Conservation (phyloP, 2,888 invertebrate genomes). For the Dicranocentrus wangi region DNA sequence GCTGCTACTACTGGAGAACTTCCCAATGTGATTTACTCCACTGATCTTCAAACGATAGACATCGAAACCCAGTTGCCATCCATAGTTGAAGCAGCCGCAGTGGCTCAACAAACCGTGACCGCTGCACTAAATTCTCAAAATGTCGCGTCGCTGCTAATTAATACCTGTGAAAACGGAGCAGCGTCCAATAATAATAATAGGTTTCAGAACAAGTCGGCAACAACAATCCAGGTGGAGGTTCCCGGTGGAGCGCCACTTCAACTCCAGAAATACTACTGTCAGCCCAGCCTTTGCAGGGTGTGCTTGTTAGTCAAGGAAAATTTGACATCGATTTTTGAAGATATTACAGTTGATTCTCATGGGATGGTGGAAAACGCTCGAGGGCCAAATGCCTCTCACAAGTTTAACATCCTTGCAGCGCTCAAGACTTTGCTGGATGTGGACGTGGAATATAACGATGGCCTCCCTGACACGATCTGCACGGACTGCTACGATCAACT, state of each 20-base stretch:
- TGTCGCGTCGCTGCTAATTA: neutral
- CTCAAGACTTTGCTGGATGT: slow-evolving; percentile 65
- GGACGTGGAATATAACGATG: slow-evolving; percentile 63
- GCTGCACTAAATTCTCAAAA: slow-evolving; percentile 20
- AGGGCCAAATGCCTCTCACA: slow-evolving; percentile 61
- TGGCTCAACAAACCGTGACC: slow-evolving; percentile 38
- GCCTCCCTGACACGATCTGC: slow-evolving; percentile 62
- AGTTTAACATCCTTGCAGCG: slow-evolving; percentile 66
- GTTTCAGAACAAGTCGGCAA: neutral
- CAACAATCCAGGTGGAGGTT: slow-evolving; percentile 19
- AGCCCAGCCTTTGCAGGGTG: slow-evolving; percentile 61
- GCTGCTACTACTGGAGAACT: neutral
- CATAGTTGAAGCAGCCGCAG: slow-evolving; percentile 30
- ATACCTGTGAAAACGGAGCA: neutral
- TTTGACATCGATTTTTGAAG: slow-evolving; percentile 63
- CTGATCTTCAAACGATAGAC: neutral
- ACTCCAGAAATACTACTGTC: slow-evolving; percentile 55
- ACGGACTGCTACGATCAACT: slow-evolving; percentile 66
- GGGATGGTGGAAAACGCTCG: slow-evolving; percentile 66
- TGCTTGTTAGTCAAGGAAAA: slow-evolving; percentile 63
- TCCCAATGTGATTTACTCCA: slow-evolving; percentile 1
- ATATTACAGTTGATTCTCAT: slow-evolving; percentile 53
- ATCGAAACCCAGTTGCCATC: slow-evolving; percentile 27
- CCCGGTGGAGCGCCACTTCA: neutral
- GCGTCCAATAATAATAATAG: neutral